These are phyloP conservation scores for Drosophila melanica DNA, from an alignment of 1,140 invertebrate genomes.

Conservation along the genomic window DNA sequence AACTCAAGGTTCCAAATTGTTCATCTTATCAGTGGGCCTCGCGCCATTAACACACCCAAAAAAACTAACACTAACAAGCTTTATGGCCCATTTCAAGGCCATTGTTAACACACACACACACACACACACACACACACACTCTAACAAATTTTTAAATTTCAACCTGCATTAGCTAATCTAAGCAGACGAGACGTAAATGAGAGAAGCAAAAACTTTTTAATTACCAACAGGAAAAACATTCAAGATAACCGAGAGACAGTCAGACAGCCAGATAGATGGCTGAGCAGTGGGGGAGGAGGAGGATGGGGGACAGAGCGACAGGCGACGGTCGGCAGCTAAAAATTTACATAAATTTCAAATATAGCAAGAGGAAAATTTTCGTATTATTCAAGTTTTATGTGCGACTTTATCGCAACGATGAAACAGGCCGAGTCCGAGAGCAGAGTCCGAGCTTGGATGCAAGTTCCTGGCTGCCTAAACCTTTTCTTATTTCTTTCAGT, in stretches of 20 bases:
- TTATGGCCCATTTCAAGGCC: constrained; percentile 55
- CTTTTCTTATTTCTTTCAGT: constrained; percentile 20
- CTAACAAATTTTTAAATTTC: constrained; percentile 20
- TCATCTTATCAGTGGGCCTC: constrained; percentile 32
- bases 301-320: background rate
- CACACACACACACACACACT: constrained; percentile 9
- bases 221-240: constrained; percentile 54
- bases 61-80: constrained; percentile 29
- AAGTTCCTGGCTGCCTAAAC: constrained; percentile 12
- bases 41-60: constrained; percentile 13
- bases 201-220: constrained; percentile 53
- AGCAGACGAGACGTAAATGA: constrained; percentile 43
- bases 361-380: constrained; percentile 56
- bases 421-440: constrained; percentile 17
- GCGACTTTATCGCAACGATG: constrained; percentile 40
- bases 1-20: constrained; percentile 5
- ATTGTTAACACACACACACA: constrained; percentile 1
- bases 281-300: background rate
- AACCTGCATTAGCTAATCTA: constrained; percentile 70
- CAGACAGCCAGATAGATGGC: constrained; percentile 1
- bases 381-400: constrained; percentile 47
- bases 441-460: background rate
- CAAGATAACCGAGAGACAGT: constrained; percentile 22
- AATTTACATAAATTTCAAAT: constrained; percentile 77
- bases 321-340: constrained; percentile 39